Evolutionary conservation across 2,888 invertebrate species (phyloP).

Genomic region (Blastobasis lacticolella): DNA sequence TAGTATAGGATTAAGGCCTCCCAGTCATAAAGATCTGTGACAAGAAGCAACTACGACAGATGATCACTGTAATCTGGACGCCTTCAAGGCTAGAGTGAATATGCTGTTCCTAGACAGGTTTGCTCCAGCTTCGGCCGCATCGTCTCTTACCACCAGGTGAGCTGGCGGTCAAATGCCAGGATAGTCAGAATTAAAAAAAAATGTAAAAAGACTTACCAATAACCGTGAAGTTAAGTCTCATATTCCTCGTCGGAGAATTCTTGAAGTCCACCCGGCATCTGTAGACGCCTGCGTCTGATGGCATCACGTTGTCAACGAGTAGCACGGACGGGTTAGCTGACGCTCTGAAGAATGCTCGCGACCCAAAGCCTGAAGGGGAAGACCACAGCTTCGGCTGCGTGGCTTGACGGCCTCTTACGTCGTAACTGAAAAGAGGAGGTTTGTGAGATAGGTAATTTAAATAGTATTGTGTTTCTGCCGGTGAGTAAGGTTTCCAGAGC

Average conservation of each 20-base stretch:
- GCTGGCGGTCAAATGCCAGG: no score
- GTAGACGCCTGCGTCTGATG: constrained; percentile 87
- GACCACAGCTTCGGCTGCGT: constrained; percentile 89
- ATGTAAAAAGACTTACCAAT: constrained; percentile 80
- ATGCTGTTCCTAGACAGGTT: no score
- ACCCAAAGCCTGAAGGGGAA: constrained; percentile 81
- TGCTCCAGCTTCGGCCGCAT: constrained; percentile 17
- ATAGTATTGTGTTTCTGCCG: no score
- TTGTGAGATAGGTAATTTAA: no score
- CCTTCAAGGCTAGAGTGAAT: no score
- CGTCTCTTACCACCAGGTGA: no score
- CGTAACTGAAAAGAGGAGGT: constrained; percentile 75
- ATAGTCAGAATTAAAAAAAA: no score
- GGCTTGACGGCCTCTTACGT: constrained; percentile 81
- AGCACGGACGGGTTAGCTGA: constrained; percentile 84
- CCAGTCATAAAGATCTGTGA: no score
- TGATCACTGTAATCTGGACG: no score
- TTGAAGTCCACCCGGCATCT: constrained; percentile 93
- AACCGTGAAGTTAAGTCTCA: constrained; percentile 90
- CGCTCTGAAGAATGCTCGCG: constrained; percentile 84
- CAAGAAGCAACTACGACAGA: no score
- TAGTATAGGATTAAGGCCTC: no score
- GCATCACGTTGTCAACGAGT: constrained; percentile 81
- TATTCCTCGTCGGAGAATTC: constrained; percentile 90
- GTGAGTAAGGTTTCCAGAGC: no score